Evolutionary conservation across 1,140 invertebrate species (phyloP).

Genomic region (Uloborus diversus): DNA sequence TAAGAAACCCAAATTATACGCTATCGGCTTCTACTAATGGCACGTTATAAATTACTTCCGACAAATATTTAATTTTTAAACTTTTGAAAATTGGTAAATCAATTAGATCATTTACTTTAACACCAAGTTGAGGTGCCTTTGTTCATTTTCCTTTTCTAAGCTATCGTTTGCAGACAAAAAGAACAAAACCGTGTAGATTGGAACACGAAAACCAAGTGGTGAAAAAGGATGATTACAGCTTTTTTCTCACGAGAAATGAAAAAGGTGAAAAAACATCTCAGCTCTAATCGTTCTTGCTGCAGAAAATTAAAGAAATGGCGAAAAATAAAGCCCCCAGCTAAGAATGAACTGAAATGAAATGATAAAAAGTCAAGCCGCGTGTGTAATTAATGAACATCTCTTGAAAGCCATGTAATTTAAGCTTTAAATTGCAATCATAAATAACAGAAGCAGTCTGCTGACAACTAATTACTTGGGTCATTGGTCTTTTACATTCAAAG

Average conservation of each 20-base stretch:
- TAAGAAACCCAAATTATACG: too few species aligned
- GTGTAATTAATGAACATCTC: constrained; percentile 37
- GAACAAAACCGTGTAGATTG: too few species aligned
- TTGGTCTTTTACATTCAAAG: not conserved
- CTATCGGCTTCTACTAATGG: too few species aligned
- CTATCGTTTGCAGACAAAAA: too few species aligned
- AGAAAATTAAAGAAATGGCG: not conserved
- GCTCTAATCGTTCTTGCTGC: not conserved
- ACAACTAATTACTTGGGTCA: constrained; percentile 37
- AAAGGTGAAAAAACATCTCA: too few species aligned
- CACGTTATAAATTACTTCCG: too few species aligned
- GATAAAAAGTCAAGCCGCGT: constrained; percentile 48
- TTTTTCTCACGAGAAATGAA: constrained; percentile 25
- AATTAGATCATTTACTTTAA: too few species aligned
- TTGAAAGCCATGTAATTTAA: constrained; percentile 52
- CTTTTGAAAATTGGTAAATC: too few species aligned
- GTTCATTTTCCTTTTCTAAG: too few species aligned
- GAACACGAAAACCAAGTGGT: too few species aligned
- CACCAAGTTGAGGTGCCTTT: too few species aligned
- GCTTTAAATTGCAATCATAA: constrained; percentile 55
- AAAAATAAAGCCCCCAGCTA: not conserved
- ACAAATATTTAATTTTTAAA: too few species aligned
- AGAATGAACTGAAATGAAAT: constrained; percentile 34
- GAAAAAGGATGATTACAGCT: constrained; percentile 41
- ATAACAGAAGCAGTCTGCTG: constrained; percentile 11